A percentile compares a stretch with the other conserved stretches of the same genome.
phyloP scores from a whole-genome alignment of 2,888 invertebrate genomes.

The Drosophila seclusa region DNA sequence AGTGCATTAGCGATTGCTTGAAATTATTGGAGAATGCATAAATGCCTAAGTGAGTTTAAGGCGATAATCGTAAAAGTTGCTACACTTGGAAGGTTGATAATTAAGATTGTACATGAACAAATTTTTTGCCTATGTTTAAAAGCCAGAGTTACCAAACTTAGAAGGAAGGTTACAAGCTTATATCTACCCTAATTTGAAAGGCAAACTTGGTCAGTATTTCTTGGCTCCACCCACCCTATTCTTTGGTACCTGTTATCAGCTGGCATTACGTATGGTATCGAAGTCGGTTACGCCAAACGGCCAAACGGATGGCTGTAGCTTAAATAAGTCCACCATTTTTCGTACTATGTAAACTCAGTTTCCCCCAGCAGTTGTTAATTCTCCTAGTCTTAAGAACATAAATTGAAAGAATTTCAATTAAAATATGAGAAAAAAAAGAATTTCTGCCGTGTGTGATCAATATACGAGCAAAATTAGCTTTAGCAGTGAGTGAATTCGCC shows the following conservation, averaged over 20 bases:
- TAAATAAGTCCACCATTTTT: neutral
- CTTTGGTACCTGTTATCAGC: neutral
- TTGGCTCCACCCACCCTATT: neutral
- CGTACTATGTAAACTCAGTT: neutral
- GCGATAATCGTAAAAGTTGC: neutral
- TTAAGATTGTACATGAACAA: too few relatives aligned
- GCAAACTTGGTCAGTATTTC: neutral
- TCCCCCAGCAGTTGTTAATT: neutral
- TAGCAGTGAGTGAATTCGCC: too few relatives aligned
- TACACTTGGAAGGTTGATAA: too few relatives aligned
- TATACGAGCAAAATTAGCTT: neutral
- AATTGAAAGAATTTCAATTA: neutral
- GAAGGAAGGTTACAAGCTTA: neutral
- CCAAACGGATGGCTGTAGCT: too few relatives aligned
- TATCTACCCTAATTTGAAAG: neutral
- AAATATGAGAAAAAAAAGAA: neutral
- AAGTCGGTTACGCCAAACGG: neutral
- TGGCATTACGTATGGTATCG: neutral
- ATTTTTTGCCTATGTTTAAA: too few relatives aligned
- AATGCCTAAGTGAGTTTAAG: neutral
- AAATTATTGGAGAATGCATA: neutral
- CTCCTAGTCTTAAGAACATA: neutral
- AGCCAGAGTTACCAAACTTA: too few relatives aligned
- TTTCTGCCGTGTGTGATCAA: neutral
- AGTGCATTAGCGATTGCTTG: neutral